A percentile compares a stretch with the other conserved stretches of the same genome.
phyloP scores from a whole-genome alignment of 2,113 vertebrate genomes.

The Vanacampus margaritifer region DNA sequence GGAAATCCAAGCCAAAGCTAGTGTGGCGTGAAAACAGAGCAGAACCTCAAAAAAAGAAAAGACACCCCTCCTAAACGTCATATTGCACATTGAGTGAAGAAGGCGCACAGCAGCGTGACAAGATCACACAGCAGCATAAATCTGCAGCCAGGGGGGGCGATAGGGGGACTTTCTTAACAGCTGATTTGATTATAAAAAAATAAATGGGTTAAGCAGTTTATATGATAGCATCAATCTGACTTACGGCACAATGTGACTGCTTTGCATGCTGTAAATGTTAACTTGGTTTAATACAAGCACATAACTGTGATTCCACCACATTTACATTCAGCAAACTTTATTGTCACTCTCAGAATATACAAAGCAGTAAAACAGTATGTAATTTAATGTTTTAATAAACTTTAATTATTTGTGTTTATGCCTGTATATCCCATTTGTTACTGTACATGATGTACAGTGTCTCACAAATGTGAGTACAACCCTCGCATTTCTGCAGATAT shows the following conservation, averaged over 20 bases:
- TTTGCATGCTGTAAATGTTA: neutral
- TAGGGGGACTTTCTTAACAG: conserved; percentile 4
- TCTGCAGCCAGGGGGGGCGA: neutral
- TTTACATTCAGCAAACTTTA: neutral
- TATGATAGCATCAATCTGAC: conserved; percentile 5
- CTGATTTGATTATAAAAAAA: conserved; percentile 8
- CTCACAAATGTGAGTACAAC: no score
- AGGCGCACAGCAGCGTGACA: conserved; percentile 2
- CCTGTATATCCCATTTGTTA: no score
- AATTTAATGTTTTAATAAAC: neutral
- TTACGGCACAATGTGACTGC: neutral
- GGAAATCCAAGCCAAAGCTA: neutral
- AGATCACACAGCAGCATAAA: neutral
- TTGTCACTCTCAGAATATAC: neutral
- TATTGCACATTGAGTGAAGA: neutral
- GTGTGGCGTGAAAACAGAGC: neutral
- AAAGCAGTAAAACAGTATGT: no score
- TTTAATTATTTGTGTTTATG: neutral
- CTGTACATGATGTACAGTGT: neutral
- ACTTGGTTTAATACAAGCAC: neutral
- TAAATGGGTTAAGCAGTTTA: conserved; percentile 1
- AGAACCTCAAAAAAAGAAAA: neutral
- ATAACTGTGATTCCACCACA: neutral
- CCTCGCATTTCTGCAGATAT: no score
- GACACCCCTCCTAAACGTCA: neutral